These are phyloP conservation scores for Spodoptera litura DNA, from an alignment of 1,140 invertebrate genomes.

Conservation along the genomic window DNA sequence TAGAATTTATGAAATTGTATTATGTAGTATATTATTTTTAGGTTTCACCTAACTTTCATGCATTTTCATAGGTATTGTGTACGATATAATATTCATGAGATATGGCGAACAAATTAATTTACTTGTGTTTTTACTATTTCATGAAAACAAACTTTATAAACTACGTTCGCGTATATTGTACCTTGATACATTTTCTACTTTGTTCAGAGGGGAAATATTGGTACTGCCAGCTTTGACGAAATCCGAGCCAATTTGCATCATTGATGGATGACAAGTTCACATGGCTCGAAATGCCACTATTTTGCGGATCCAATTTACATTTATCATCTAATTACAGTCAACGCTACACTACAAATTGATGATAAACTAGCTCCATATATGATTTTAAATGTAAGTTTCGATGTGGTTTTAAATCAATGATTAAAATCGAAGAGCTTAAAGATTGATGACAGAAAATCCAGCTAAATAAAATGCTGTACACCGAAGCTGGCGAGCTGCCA, in stretches of 20 bases:
- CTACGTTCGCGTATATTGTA: too few relatives aligned
- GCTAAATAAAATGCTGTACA: not conserved
- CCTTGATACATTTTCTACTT: too few relatives aligned
- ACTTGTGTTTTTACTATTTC: too few relatives aligned
- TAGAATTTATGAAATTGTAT: not conserved
- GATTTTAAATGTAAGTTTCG: not conserved
- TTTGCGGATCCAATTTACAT: not conserved
- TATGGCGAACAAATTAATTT: too few relatives aligned
- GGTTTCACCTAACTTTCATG: too few relatives aligned
- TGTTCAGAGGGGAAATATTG: not conserved
- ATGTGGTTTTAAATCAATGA: constrained; percentile 4
- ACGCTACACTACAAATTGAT: not conserved
- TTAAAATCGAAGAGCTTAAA: constrained; percentile 3
- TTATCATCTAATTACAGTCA: not conserved
- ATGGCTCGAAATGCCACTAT: not conserved
- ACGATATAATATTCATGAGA: too few relatives aligned
- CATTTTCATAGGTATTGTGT: too few relatives aligned
- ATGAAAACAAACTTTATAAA: too few relatives aligned
- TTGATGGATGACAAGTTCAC: not conserved
- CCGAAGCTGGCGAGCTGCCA: constrained; percentile 35
- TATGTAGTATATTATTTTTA: too few relatives aligned
- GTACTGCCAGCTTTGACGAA: not conserved
- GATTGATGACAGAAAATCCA: not conserved
- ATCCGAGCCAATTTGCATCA: not conserved
- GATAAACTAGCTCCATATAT: not conserved